phyloP scores from a whole-genome alignment of 1,140 invertebrate species.

The Brachionus calyciflorus region DNA sequence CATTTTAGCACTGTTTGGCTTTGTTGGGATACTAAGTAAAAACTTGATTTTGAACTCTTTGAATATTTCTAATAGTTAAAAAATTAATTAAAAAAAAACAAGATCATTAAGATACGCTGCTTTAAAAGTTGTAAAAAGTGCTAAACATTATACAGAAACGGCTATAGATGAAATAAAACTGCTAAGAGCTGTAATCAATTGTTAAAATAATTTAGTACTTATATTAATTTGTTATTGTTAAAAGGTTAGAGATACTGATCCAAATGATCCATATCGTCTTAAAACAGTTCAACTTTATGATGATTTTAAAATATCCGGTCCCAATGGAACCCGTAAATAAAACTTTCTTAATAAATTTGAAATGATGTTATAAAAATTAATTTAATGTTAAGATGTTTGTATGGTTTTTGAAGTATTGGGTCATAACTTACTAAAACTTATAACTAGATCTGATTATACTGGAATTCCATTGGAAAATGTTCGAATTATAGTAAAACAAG shows the following conservation, averaged over 20 bases:
- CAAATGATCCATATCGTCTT: constrained; percentile 80
- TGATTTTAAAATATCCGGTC: constrained; percentile 94
- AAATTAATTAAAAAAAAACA: not conserved
- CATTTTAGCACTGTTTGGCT: constrained; percentile 98
- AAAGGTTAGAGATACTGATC: constrained; percentile 77
- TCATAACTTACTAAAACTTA: constrained; percentile 92
- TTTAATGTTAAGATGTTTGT: constrained; percentile 68
- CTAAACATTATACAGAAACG: constrained; percentile 93
- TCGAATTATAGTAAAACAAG: constrained; percentile 88
- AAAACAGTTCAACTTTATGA: constrained; percentile 94
- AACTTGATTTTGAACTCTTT: too few relatives aligned
- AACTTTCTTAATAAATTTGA: not conserved
- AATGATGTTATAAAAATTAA: not conserved
- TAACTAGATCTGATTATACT: constrained; percentile 93
- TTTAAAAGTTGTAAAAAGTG: constrained; percentile 96
- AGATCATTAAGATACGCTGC: constrained; percentile 75
- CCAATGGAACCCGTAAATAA: constrained; percentile 75
- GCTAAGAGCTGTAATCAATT: constrained; percentile 67
- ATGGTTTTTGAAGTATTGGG: constrained; percentile 99
- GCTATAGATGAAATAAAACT: constrained; percentile 97
- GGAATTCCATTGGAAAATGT: constrained; percentile 93
- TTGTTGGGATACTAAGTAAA: constrained; percentile 81
- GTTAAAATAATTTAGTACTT: not conserved
- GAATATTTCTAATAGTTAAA: too few relatives aligned
- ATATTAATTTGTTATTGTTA: constrained; percentile 49